Evolutionary conservation across 2,113 vertebrate genomes (phyloP).

Genomic region (Lathamus discolor): DNA sequence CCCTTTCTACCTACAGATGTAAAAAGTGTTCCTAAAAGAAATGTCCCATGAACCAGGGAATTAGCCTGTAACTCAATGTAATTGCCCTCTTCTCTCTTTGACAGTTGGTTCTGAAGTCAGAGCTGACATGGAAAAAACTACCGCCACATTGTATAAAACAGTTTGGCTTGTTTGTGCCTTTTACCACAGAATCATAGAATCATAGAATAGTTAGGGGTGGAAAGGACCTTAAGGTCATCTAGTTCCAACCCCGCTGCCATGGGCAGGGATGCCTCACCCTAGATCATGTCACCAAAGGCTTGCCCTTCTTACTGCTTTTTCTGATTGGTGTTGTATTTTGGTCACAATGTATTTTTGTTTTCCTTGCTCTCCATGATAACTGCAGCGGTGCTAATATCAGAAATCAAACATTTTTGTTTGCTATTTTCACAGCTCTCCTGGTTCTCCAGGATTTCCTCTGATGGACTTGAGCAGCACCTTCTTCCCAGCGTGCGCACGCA

Average conservation of each 20-base stretch:
- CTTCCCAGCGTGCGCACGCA: neutral
- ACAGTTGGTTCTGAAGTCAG: neutral
- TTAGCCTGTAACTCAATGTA: neutral
- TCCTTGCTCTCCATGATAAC: neutral
- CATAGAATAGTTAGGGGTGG: neutral
- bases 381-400: neutral
- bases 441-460: neutral
- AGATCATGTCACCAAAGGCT: neutral
- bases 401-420: neutral
- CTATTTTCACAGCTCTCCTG: neutral
- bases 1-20: neutral
- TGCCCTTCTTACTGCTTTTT: neutral
- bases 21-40: neutral
- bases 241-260: neutral
- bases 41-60: neutral
- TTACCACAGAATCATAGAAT: neutral
- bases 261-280: neutral
- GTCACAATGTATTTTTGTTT: neutral
- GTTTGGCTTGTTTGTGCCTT: neutral
- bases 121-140: neutral
- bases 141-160: neutral
- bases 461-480: neutral
- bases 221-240: neutral
- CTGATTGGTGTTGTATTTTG: neutral
- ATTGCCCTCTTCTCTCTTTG: neutral